Evolutionary conservation across 1,140 invertebrate genomes (phyloP).

Genomic region (Alviniconcha marisindica): DNA sequence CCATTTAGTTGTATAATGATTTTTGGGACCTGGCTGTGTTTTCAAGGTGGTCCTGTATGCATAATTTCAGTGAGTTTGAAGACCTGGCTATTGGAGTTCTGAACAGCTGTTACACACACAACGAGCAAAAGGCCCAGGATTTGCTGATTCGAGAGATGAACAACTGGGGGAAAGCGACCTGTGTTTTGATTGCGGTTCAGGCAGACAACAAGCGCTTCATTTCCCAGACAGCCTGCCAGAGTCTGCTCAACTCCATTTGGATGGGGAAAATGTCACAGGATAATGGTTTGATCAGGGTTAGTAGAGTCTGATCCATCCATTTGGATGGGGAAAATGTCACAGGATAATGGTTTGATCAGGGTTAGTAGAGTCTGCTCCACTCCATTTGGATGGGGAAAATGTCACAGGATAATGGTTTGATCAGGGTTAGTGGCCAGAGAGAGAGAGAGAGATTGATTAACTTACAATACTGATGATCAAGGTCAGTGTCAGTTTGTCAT

Average conservation of each 20-base stretch:
- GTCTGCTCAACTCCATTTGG: slow-evolving; percentile 74
- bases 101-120: slow-evolving; percentile 71
- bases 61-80: slow-evolving; percentile 68
- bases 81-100: slow-evolving; percentile 71
- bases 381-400: slow-evolving; percentile 74
- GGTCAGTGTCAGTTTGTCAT: too few species aligned
- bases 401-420: slow-evolving; percentile 58
- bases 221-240: slow-evolving; percentile 73
- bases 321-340: slow-evolving; percentile 72
- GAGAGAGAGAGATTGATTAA: neutral
- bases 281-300: slow-evolving; percentile 60
- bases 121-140: slow-evolving; percentile 71
- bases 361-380: slow-evolving; percentile 46
- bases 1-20: too few species aligned
- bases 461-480: too few species aligned
- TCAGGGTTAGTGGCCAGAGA: slow-evolving; percentile 53
- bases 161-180: slow-evolving; percentile 71
- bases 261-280: slow-evolving; percentile 69
- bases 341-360: slow-evolving; percentile 58
- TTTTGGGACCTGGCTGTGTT: too few species aligned
- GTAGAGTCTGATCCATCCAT: slow-evolving; percentile 50
- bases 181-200: slow-evolving; percentile 70
- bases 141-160: slow-evolving; percentile 66
- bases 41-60: too few species aligned
- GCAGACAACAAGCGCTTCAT: slow-evolving; percentile 74